Percentiles rank a stretch among this genome's conserved stretches.
These are phyloP conservation scores for Eupithecia subfuscata DNA, from an alignment of 2,888 invertebrate genomes.

Conservation along the genomic window DNA sequence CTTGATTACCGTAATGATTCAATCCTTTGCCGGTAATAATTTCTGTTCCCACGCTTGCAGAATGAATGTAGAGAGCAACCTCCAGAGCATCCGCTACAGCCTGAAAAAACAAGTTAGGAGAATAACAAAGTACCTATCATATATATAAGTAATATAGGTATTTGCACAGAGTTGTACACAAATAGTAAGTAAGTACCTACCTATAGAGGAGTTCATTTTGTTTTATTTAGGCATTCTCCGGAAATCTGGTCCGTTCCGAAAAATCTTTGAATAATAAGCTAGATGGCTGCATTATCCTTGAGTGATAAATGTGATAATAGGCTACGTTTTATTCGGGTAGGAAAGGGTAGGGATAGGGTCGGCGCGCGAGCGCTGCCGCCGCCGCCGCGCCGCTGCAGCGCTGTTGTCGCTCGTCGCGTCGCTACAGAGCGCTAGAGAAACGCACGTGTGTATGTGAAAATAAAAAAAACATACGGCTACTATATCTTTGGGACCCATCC, in stretches of 20 bases:
- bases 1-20: slow-evolving; percentile 66
- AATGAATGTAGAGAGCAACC: slow-evolving; percentile 71
- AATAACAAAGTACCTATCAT: neutral
- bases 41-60: slow-evolving; percentile 71
- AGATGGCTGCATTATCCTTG: no score
- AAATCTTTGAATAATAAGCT: neutral
- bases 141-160: neutral
- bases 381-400: no score
- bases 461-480: slow-evolving; percentile 57
- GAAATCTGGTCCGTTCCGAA: neutral
- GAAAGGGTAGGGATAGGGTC: no score
- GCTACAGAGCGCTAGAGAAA: neutral
- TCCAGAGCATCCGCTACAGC: slow-evolving; percentile 66
- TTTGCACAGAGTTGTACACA: no score
- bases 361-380: no score
- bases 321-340: no score
- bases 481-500: slow-evolving; percentile 61
- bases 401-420: no score
- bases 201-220: no score
- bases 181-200: no score
- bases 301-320: no score
- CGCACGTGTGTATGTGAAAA: neutral
- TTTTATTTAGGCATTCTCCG: no score
- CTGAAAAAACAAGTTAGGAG: slow-evolving; percentile 45
- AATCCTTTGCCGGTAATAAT: slow-evolving; percentile 74